Evolutionary conservation across 2,113 vertebrate species (phyloP), one percentile per base, ranked within the genome.

Genomic region (Dendropsophus ebraccatus): DNA sequence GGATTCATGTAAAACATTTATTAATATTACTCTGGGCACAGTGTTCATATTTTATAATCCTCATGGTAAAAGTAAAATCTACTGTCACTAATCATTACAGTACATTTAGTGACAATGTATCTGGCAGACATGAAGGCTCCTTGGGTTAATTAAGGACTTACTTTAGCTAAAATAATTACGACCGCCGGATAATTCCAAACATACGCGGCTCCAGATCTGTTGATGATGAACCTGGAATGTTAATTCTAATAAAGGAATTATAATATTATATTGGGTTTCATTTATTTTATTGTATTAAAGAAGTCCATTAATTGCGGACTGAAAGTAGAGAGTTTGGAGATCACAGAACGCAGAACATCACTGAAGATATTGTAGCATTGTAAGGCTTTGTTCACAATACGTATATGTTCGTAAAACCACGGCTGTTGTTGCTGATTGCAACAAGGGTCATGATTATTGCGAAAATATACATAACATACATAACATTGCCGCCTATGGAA

Each of bases 1-100:
- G 87, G 12, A 77, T 77, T 90, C 60, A 72, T 90, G 90, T 87
- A 90, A 93, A 90, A 89, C 82, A 87, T 85, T 73, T 73, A 83
- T 58, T 73, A 58, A 47, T 76, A 88, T 62, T 90, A 87, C 82
- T 90, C 91, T 91, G n/a, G 78, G 45, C 82, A 87, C 84, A 88
- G 25, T 88, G 58, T 89, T 91, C 69, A 52, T 49, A 85, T 35
- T 90, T 89, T 88, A 65, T 77, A 54, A 88, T 80, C 77, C 87
- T 86, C 87, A 67, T 81, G 73, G 82, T 90, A 76, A 81, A 88
- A 89, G 87, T 89, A 89, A 92, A 91, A 82, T 87, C 50, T 70
- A 74, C 30, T 83, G 82, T 74, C 69, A 73, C 82, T 83, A 41
- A 83, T 83, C 82, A 73, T 83, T 47, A 56, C 32, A n/a, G 13